These are phyloP conservation scores for Aldrovandia affinis DNA, from an alignment of 2,797 vertebrate genomes.

Conservation along the genomic window DNA sequence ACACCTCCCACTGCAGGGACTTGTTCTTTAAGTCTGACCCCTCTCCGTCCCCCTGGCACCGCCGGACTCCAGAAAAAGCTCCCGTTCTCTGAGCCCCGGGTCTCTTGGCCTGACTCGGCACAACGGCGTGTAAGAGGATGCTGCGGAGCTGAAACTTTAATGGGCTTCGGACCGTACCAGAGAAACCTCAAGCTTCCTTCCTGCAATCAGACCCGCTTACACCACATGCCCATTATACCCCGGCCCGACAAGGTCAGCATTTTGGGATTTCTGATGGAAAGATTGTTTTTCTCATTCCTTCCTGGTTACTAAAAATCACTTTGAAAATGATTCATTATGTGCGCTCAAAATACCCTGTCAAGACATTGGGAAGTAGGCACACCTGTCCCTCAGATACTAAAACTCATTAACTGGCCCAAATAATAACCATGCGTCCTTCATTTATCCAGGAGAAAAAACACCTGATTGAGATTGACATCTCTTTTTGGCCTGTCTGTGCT, in stretches of 20 bases:
- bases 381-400: not conserved
- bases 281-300: not conserved
- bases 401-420: not conserved
- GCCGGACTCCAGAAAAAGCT: not conserved
- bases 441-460: not conserved
- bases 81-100: not conserved
- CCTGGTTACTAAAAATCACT: not conserved
- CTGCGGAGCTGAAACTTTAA: slow-evolving; percentile 21
- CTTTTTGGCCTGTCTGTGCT: not conserved
- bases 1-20: not conserved
- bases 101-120: not conserved
- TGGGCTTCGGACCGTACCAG: not conserved
- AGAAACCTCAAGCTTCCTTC: slow-evolving; percentile 1
- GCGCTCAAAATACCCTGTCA: too few relatives aligned
- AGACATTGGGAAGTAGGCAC: not conserved
- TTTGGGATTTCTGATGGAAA: not conserved
- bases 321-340: not conserved
- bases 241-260: slow-evolving; percentile 16
- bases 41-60: not conserved
- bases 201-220: not conserved
- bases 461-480: not conserved
- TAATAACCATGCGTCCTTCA: not conserved
- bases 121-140: not conserved
- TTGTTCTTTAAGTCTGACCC: not conserved
- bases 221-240: not conserved